Percentiles rank a stretch among this genome's conserved stretches.
Evolutionary conservation across 2,113 vertebrate genomes (phyloP).

Genomic region (Lagopus muta): DNA sequence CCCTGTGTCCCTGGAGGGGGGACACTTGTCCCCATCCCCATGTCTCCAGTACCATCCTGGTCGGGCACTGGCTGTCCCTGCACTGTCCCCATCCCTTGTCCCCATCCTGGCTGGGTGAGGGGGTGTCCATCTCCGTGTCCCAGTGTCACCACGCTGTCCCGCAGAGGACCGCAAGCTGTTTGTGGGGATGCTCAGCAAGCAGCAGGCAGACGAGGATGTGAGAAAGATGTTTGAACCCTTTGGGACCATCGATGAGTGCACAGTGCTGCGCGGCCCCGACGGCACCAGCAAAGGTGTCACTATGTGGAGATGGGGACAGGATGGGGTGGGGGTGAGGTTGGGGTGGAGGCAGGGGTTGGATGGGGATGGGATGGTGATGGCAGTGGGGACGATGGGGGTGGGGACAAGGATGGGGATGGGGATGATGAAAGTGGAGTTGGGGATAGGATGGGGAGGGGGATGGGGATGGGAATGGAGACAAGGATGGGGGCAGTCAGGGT

Average conservation of each 20-base stretch:
- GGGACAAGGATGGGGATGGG: too few species aligned
- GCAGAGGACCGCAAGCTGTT: constrained; percentile 94
- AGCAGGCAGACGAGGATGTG: constrained; percentile 93
- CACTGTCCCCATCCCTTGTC: background rate
- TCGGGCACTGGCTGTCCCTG: too few species aligned
- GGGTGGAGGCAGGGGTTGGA: too few species aligned
- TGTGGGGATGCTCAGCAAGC: constrained; percentile 95
- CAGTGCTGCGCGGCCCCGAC: constrained; percentile 90
- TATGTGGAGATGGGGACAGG: background rate
- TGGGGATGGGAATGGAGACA: too few species aligned
- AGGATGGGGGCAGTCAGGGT: too few species aligned
- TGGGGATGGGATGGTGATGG: background rate
- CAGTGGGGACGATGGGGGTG: too few species aligned
- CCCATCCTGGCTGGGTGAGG: background rate
- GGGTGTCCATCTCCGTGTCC: background rate
- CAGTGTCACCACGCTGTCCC: background rate
- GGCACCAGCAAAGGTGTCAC: constrained; percentile 90
- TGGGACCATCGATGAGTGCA: constrained; percentile 92
- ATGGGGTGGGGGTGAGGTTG: background rate
- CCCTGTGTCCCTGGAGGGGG: background rate
- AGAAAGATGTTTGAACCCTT: constrained; percentile 93
- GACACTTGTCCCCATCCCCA: background rate
- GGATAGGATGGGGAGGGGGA: too few species aligned
- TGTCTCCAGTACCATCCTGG: background rate
- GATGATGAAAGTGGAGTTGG: too few species aligned